Evolutionary conservation across 1,140 invertebrate species (phyloP).

Genomic region (Thereuonema tuberculata): DNA sequence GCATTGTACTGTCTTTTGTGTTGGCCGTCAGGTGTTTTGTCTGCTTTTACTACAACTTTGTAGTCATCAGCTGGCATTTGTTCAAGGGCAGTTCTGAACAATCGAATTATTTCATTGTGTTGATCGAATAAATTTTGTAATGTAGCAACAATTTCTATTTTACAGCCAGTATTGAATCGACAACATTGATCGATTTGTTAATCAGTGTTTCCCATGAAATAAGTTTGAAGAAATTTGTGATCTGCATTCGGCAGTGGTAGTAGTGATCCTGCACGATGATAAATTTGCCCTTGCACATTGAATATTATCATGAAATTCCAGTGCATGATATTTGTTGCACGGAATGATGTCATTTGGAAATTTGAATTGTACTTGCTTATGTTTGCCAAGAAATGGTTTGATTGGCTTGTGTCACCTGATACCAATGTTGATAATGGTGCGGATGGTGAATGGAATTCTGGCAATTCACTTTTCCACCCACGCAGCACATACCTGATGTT

Average conservation of each 20-base stretch:
- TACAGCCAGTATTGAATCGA: not conserved
- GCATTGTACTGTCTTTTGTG: slow-evolving; percentile 21
- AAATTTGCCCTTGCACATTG: slow-evolving; percentile 18
- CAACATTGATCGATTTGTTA: slow-evolving; percentile 19
- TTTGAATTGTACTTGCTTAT: slow-evolving; percentile 29
- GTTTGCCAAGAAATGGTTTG: slow-evolving; percentile 28
- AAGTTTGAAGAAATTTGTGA: slow-evolving; percentile 12
- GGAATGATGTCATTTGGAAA: slow-evolving; percentile 33
- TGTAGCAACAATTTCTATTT: slow-evolving; percentile 1
- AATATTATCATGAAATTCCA: slow-evolving; percentile 13
- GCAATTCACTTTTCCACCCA: slow-evolving; percentile 27
- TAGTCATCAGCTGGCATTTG: slow-evolving; percentile 14
- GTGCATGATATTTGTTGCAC: slow-evolving; percentile 15
- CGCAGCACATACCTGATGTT: too few species aligned
- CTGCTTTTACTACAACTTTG: slow-evolving; percentile 18
- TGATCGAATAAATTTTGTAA: slow-evolving; percentile 11
- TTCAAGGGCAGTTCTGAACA: slow-evolving; percentile 17
- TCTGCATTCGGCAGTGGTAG: slow-evolving; percentile 8
- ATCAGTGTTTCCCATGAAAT: slow-evolving; percentile 19
- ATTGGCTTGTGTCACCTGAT: too few species aligned
- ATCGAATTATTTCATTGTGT: slow-evolving; percentile 13
- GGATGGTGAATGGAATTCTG: slow-evolving; percentile 20
- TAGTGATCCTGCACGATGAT: slow-evolving; percentile 14
- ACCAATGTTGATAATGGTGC: slow-evolving; percentile 17
- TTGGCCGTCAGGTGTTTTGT: slow-evolving; percentile 19